phyloP scores from a whole-genome alignment of 2,113 vertebrate species.

The Chamaea fasciata region DNA sequence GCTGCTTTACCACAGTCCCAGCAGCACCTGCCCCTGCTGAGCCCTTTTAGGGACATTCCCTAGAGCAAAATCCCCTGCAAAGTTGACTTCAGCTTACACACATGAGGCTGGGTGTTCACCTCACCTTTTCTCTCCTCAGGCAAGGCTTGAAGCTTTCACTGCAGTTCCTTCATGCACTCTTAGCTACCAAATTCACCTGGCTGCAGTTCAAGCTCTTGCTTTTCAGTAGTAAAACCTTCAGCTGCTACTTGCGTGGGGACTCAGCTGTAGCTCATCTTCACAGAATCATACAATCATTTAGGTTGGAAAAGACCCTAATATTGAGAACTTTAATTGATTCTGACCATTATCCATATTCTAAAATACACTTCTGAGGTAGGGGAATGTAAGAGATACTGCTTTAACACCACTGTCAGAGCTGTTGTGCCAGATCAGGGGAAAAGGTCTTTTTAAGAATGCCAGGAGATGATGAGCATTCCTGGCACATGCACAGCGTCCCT shows the following conservation, averaged over 20 bases:
- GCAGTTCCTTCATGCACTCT: background rate
- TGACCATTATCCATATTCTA: accelerated
- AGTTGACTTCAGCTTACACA: accelerated
- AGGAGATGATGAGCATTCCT: background rate
- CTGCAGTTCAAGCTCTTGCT: background rate
- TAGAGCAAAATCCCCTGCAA: background rate
- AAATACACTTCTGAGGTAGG: background rate
- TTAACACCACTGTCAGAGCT: background rate
- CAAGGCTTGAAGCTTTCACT: background rate
- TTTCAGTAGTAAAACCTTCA: background rate
- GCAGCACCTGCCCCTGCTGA: background rate
- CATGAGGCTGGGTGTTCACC: accelerated
- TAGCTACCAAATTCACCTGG: background rate
- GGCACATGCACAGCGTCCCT: background rate
- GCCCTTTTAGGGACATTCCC: background rate
- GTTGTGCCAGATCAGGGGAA: background rate
- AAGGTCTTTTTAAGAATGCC: background rate
- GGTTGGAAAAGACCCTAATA: background rate
- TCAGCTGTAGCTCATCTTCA: background rate
- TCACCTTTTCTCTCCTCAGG: background rate
- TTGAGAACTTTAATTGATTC: background rate
- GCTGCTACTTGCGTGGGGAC: background rate
- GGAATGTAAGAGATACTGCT: background rate
- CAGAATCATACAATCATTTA: background rate
- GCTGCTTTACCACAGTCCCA: background rate